A percentile compares a stretch with the other conserved stretches of the same genome.
phyloP scores from a whole-genome alignment of 2,888 invertebrate species.

The Mesodorylaimus sp. region DNA sequence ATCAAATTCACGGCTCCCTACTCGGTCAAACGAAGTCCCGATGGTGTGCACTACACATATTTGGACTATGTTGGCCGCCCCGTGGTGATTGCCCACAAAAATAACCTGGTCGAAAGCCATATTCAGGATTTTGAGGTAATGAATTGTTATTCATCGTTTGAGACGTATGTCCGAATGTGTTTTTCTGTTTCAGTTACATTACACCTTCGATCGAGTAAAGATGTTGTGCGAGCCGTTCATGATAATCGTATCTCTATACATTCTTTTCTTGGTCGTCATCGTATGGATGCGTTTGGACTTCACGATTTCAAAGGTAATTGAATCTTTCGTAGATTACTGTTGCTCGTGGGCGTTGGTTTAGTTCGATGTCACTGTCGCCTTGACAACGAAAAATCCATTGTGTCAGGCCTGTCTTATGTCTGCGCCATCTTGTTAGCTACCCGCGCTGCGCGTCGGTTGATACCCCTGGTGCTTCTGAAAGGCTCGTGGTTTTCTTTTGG shows the following conservation, averaged over 20 bases:
- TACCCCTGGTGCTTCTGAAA: too few relatives aligned
- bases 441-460: background rate
- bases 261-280: conserved; percentile 73
- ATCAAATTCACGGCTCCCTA: conserved; percentile 65
- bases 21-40: conserved; percentile 50
- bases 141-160: background rate
- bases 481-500: too few relatives aligned
- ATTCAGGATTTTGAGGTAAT: conserved; percentile 68
- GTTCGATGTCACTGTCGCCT: too few relatives aligned
- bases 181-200: conserved; percentile 44
- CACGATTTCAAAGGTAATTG: conserved; percentile 47
- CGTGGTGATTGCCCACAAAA: conserved; percentile 58
- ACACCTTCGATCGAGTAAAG: conserved; percentile 61
- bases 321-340: conserved; percentile 1
- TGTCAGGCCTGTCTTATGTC: too few relatives aligned
- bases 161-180: background rate
- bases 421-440: conserved; percentile 15
- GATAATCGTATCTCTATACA: conserved; percentile 65
- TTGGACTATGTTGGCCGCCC: conserved; percentile 82
- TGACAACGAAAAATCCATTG: too few relatives aligned
- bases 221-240: conserved; percentile 83
- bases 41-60: conserved; percentile 69
- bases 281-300: conserved; percentile 87
- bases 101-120: conserved; percentile 80
- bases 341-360: background rate